These are phyloP conservation scores for Wiebesia pumilae DNA, from an alignment of 1,140 invertebrate genomes.

Conservation along the genomic window DNA sequence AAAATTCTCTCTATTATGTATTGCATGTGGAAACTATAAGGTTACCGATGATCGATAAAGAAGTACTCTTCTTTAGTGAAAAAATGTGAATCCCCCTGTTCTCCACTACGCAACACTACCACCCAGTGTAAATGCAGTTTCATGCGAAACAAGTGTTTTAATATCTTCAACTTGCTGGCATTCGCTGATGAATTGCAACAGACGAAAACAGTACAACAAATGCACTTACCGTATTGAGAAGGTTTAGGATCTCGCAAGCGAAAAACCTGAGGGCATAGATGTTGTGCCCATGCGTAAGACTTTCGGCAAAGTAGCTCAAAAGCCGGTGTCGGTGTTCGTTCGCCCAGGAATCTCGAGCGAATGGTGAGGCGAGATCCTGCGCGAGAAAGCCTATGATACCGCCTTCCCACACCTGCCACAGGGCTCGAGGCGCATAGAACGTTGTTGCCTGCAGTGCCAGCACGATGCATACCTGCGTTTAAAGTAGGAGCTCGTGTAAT, in stretches of 20 bases:
- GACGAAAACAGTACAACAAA: neutral
- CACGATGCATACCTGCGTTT: conserved; percentile 74
- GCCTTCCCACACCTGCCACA: conserved; percentile 74
- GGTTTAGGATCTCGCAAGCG: conserved; percentile 63
- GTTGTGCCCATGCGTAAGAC: conserved; percentile 71
- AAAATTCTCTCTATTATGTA: no score
- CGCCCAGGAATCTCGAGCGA: neutral
- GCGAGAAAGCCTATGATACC: conserved; percentile 65
- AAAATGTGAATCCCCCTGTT: no score
- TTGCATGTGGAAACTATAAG: no score
- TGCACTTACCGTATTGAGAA: conserved; percentile 16
- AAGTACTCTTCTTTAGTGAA: no score
- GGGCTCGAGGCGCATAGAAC: conserved; percentile 74
- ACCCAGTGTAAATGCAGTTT: no score
- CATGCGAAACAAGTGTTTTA: no score
- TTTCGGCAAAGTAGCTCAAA: conserved; percentile 14
- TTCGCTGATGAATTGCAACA: neutral
- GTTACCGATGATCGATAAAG: no score
- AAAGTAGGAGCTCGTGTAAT: neutral
- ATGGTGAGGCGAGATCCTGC: conserved; percentile 63
- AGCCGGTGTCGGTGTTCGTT: neutral
- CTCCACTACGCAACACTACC: no score
- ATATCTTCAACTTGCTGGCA: no score
- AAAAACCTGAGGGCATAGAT: conserved; percentile 80
- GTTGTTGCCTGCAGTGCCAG: conserved; percentile 78